A percentile compares a stretch with the other conserved stretches of the same genome.
Conservation (phyloP, 1,140 invertebrate genomes). For the Neodiprion pinetum region DNA sequence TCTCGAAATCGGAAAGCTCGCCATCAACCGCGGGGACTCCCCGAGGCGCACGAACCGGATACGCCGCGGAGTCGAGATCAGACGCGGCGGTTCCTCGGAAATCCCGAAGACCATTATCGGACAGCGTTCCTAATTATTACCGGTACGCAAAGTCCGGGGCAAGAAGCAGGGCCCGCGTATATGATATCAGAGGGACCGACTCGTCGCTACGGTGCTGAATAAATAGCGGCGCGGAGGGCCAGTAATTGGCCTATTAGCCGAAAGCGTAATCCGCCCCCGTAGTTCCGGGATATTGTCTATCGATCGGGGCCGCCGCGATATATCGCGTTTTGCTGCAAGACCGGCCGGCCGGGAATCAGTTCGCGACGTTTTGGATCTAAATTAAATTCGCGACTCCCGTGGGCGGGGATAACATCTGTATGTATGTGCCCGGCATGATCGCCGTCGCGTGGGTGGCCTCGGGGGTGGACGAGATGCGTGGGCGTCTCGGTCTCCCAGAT, state of each 20-base stretch:
- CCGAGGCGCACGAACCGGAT: not conserved
- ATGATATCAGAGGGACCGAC: not conserved
- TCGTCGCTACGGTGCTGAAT: not conserved
- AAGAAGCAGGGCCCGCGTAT: too few relatives aligned
- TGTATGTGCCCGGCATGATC: too few relatives aligned
- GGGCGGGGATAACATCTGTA: too few relatives aligned
- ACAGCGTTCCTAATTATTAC: too few relatives aligned
- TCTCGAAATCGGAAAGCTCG: not conserved
- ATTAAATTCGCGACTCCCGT: slow-evolving; percentile 1
- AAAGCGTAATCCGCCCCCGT: not conserved
- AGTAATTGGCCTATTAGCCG: slow-evolving; percentile 7
- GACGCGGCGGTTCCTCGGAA: too few relatives aligned
- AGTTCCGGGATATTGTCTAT: not conserved
- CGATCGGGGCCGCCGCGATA: not conserved
- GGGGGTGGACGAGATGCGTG: too few relatives aligned
- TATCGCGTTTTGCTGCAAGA: not conserved
- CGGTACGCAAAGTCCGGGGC: not conserved
- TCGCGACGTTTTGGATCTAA: not conserved
- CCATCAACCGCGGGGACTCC: not conserved
- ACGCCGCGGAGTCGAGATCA: not conserved
- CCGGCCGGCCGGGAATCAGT: not conserved
- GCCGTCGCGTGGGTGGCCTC: too few relatives aligned
- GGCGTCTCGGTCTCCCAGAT: too few relatives aligned
- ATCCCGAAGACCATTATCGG: not conserved
- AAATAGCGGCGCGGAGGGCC: not conserved